Base-by-base conservation (phyloP, 2,888 invertebrate species). In the Microplitis manilae region DNA sequence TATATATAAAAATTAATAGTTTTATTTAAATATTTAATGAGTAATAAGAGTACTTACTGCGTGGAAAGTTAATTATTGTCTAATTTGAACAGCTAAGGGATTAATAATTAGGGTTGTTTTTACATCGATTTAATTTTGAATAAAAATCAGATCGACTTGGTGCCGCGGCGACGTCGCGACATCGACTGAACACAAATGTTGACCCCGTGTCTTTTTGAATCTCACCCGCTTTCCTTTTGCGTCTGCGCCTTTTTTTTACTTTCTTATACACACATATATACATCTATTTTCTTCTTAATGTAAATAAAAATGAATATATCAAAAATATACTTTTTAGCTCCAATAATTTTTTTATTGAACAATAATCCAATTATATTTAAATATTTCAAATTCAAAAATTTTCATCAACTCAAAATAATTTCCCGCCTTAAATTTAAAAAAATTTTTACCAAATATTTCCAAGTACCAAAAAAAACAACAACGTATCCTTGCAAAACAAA, bases 121-220 rank as follows among this genome's bases (percentile, higher is more conserved):
- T 13, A 20, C 20, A 30, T 65, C 30, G 38, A 30, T 30, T 30
- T 65, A 30, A 30, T 65, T 65, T 65, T 62, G 7, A 30, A 30
- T 9, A 30, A 65, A 39, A 39, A 41, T 38, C 5, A 68, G 74
- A 68, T 70, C 73, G 73, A 72, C 81, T 79, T 78, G 84, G 80
- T 85, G 79, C 82, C 81, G 82, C 83, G 81, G 81, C 84, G 81
- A 85, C 85, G 87, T 86, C 87, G 86, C 87, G 86, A 83, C 87
- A 85, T 86, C 85, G 83, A 87, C 87, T 86, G 88, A 85, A 74
- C 78, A 70, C 79, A 77, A 73, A 75, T 76, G 77, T 68, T 71
- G 75, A 79, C 75, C 80, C 73, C 74, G 76, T 80, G 77, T 79
- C 77, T 77, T 81, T 79, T 78, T 70, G 74, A 80, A 79, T 77